Evolutionary conservation across 2,797 vertebrate species (phyloP), one percentile per base, ranked within the genome.

Genomic region (Myripristis murdjan): DNA sequence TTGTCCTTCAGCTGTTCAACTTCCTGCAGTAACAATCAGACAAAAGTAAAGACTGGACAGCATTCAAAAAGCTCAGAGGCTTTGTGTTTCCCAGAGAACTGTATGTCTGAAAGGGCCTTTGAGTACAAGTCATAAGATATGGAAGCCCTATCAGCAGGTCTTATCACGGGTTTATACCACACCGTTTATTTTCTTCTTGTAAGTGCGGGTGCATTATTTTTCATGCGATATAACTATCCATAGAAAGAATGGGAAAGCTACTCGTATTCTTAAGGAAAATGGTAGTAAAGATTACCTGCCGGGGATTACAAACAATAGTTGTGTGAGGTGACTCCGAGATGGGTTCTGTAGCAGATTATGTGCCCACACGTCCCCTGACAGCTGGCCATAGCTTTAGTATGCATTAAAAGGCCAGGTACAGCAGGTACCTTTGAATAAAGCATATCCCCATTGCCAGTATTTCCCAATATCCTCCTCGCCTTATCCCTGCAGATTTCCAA

Each of bases 381-480:
- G 79, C 64, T 83, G 73, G 23, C 53, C 51, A 12, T 74, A 47
- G 66, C 31, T 49, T 83, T 64, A 76, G 73, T 79, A 74, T 75
- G 77, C 82, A 88, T 88, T 87, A 75, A 80, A 66, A 77, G 55
- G 58, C 49, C 70, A 69, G 79, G 79, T 79, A 73, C 68, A 68
- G 82, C 84, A 83, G 81, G 73, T 88, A 78, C 77, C 77, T 72
- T 18, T 85, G 84, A 91, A 88, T 87, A 88, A 87, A 81, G 73
- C 62, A 88, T 82, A 80, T 47, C 75, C 70, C 33, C 56, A 53
- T 52, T 14, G 66, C 59, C 77, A 66, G n/a, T 2, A 12, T 47
- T 60, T 56, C 52, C 61, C 12, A 18, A 58, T 85, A 80, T 64
- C 43, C 64, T 73, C 67, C 75, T 23, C 49, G 67, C 33, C 75